phyloP scores from a whole-genome alignment of 1,140 invertebrate genomes.

The Neotoxoptera formosana region DNA sequence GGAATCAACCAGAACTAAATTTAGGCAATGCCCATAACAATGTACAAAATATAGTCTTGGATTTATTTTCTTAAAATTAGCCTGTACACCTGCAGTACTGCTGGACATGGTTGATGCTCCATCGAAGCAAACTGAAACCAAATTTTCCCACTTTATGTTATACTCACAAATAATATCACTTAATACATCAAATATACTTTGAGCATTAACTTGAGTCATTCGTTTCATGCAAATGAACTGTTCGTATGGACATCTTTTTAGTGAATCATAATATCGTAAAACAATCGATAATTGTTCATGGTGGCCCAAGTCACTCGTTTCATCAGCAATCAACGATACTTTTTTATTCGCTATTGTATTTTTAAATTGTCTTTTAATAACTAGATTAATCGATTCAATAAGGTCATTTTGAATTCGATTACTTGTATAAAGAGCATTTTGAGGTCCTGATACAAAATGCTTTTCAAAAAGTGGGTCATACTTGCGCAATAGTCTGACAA shows the following conservation, averaged over 20 bases:
- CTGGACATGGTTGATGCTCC: background rate
- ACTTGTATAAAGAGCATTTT: background rate
- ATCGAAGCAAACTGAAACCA: slow-evolving; percentile 16
- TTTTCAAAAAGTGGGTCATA: slow-evolving; percentile 41
- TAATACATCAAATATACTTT: slow-evolving; percentile 19
- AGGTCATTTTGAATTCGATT: slow-evolving; percentile 50
- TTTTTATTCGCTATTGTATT: background rate
- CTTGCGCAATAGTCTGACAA: background rate
- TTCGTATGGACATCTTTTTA: background rate
- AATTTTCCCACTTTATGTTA: background rate
- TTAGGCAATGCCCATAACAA: slow-evolving; percentile 18
- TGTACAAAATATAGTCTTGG: slow-evolving; percentile 28
- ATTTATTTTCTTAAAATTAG: slow-evolving; percentile 2
- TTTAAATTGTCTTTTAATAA: background rate
- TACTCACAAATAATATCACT: background rate
- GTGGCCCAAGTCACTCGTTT: background rate
- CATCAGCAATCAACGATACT: background rate
- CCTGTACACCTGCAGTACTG: background rate
- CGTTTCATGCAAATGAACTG: slow-evolving; percentile 22
- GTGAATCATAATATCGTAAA: slow-evolving; percentile 2
- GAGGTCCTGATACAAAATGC: background rate
- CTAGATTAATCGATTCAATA: background rate
- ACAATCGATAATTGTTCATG: background rate
- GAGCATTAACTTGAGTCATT: background rate
- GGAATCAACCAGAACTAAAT: slow-evolving; percentile 39